Evolutionary conservation across 2,888 invertebrate species (phyloP).

Genomic region (Oegoconia quadripuncta): DNA sequence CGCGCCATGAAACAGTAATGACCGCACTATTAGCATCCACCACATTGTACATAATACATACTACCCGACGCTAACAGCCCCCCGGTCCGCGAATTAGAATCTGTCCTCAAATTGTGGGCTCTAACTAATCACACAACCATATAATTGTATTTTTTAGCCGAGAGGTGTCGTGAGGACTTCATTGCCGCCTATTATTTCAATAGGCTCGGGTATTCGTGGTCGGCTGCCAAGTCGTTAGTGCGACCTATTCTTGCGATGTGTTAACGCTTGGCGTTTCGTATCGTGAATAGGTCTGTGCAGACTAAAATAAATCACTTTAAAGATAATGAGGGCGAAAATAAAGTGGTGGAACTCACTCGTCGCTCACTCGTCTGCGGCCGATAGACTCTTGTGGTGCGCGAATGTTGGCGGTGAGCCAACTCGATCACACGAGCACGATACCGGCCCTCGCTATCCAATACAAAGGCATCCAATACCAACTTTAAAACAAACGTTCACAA

Average conservation of each 20-base stretch:
- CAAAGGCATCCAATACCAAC: slow-evolving; percentile 39
- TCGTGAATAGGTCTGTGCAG: slow-evolving; percentile 47
- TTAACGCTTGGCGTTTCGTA: slow-evolving; percentile 55
- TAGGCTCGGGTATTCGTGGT: slow-evolving; percentile 40
- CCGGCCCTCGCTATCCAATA: slow-evolving; percentile 39
- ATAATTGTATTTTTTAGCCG: slow-evolving; percentile 51
- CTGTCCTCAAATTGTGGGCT: slow-evolving; percentile 42
- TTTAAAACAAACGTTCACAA: slow-evolving; percentile 40
- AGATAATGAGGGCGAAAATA: slow-evolving; percentile 77
- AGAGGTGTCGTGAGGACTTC: slow-evolving; percentile 54
- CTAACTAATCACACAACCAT: slow-evolving; percentile 55
- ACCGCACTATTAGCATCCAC: slow-evolving; percentile 42
- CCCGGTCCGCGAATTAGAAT: slow-evolving; percentile 41
- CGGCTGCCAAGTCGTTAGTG: slow-evolving; percentile 62
- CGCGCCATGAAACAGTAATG: slow-evolving; percentile 32
- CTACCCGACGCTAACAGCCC: slow-evolving; percentile 34
- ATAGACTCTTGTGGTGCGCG: slow-evolving; percentile 50
- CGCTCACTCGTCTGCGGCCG: slow-evolving; percentile 59
- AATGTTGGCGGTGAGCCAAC: slow-evolving; percentile 57
- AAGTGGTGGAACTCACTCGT: slow-evolving; percentile 66
- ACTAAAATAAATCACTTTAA: slow-evolving; percentile 72
- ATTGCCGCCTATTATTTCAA: slow-evolving; percentile 60
- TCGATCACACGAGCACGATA: slow-evolving; percentile 50
- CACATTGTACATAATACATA: slow-evolving; percentile 50
- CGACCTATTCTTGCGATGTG: slow-evolving; percentile 60